Evolutionary conservation across 2,888 invertebrate genomes (phyloP).

Genomic region (Pachydiplax longipennis): DNA sequence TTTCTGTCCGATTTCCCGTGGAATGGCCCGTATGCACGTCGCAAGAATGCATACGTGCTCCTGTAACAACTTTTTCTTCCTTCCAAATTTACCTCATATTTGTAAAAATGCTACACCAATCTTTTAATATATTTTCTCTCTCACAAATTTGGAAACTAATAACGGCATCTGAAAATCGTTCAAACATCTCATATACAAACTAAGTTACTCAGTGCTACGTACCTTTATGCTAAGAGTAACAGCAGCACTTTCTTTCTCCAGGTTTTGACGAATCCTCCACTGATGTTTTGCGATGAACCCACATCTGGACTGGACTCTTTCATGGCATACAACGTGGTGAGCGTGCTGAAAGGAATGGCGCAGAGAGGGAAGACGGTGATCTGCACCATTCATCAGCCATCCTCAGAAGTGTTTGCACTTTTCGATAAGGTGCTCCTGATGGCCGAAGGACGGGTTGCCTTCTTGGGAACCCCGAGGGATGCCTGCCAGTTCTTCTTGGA

Average conservation of each 20-base stretch:
- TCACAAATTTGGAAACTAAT: not conserved
- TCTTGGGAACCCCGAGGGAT: constrained; percentile 80
- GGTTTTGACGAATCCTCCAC: constrained; percentile 90
- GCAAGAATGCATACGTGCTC: too few relatives aligned
- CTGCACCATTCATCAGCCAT: constrained; percentile 95
- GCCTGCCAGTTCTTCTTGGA: constrained; percentile 81
- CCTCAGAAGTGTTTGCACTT: constrained; percentile 87
- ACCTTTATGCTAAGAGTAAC: not conserved
- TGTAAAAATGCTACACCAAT: not conserved
- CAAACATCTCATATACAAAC: not conserved
- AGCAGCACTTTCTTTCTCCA: constrained; percentile 50
- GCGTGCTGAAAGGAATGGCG: constrained; percentile 64
- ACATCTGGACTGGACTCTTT: constrained; percentile 96
- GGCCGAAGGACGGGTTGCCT: constrained; percentile 91
- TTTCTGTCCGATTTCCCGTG: too few relatives aligned
- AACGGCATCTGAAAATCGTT: too few relatives aligned
- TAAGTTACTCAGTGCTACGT: not conserved
- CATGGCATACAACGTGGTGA: constrained; percentile 93
- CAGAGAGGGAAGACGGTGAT: constrained; percentile 84
- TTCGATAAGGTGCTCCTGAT: constrained; percentile 89
- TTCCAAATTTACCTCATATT: too few relatives aligned
- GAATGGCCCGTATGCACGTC: too few relatives aligned
- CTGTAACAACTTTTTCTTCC: too few relatives aligned
- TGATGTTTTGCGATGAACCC: constrained; percentile 97
- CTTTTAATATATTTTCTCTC: not conserved